Evolutionary conservation across 2,113 vertebrate genomes (phyloP).

Genomic region (Erythrocebus patas): DNA sequence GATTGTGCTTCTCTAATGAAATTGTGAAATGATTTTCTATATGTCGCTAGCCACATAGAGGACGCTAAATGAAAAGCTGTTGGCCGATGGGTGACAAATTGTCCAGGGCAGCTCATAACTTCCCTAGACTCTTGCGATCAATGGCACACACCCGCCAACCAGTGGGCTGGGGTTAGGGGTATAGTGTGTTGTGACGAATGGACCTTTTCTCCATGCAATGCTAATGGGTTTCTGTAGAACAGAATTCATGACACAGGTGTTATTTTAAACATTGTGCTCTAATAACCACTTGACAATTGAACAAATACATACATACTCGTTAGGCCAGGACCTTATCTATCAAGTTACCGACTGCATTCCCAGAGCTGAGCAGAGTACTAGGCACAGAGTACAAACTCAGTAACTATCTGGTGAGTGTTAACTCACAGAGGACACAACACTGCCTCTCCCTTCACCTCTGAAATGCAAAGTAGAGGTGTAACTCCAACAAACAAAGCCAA

Average conservation of each 20-base stretch:
- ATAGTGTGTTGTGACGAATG: neutral
- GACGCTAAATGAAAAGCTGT: neutral
- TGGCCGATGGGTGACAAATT: neutral
- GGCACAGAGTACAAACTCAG: neutral
- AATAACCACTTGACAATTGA: neutral
- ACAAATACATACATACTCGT: neutral
- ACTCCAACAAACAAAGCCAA: neutral
- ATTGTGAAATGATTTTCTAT: neutral
- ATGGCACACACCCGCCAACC: neutral
- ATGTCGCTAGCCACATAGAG: neutral
- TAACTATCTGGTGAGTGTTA: neutral
- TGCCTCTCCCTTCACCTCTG: neutral
- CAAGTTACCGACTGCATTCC: neutral
- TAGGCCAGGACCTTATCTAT: neutral
- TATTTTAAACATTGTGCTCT: neutral
- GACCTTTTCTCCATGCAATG: neutral
- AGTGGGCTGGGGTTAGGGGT: neutral
- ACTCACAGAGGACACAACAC: neutral
- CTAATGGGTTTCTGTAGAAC: neutral
- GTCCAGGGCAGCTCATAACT: neutral
- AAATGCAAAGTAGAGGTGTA: neutral
- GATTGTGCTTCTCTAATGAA: neutral
- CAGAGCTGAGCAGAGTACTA: neutral
- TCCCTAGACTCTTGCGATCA: neutral
- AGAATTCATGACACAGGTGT: neutral